A percentile compares a stretch with the other conserved stretches of the same genome.
Evolutionary conservation across 2,797 vertebrate species (phyloP).

Genomic region (Discoglossus pictus): DNA sequence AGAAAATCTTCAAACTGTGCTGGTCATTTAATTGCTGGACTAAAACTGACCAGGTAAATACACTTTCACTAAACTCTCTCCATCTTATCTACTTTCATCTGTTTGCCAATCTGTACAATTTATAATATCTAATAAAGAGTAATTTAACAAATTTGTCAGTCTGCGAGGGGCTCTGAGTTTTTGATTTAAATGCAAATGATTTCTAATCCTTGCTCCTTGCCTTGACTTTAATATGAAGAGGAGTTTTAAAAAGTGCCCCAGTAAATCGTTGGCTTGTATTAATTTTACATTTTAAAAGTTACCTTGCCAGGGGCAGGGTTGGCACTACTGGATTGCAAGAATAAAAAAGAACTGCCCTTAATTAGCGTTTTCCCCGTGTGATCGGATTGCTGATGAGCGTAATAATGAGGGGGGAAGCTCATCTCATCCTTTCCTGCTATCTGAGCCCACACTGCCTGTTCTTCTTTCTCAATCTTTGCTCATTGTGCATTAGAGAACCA

Average conservation of each 20-base stretch:
- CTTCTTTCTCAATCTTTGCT: no score
- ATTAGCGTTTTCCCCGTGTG: constrained; percentile 61
- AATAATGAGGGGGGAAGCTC: constrained; percentile 57
- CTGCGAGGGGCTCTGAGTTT: constrained; percentile 43
- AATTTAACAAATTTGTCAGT: constrained; percentile 61
- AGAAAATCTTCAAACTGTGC: no score
- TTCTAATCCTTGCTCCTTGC: constrained; percentile 50
- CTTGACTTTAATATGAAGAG: constrained; percentile 53
- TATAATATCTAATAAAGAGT: constrained; percentile 58
- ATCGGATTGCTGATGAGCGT: constrained; percentile 59
- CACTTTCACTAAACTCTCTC: constrained; percentile 9
- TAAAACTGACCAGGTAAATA: constrained; percentile 11
- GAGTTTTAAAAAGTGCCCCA: constrained; percentile 60
- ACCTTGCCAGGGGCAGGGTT: constrained; percentile 70
- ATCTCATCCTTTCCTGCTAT: background rate
- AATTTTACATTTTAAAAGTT: constrained; percentile 64
- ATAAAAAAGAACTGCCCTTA: constrained; percentile 63
- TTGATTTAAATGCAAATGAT: constrained; percentile 49
- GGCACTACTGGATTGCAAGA: constrained; percentile 58
- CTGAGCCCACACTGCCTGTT: background rate
- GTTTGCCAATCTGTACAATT: constrained; percentile 51
- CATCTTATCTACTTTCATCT: constrained; percentile 37
- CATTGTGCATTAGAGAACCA: no score
- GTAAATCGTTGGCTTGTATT: constrained; percentile 62
- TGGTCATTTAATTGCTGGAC: background rate